Percentiles rank a stretch among this genome's conserved stretches.
phyloP scores from a whole-genome alignment of 2,113 vertebrate genomes.

The Elaphurus davidianus region DNA sequence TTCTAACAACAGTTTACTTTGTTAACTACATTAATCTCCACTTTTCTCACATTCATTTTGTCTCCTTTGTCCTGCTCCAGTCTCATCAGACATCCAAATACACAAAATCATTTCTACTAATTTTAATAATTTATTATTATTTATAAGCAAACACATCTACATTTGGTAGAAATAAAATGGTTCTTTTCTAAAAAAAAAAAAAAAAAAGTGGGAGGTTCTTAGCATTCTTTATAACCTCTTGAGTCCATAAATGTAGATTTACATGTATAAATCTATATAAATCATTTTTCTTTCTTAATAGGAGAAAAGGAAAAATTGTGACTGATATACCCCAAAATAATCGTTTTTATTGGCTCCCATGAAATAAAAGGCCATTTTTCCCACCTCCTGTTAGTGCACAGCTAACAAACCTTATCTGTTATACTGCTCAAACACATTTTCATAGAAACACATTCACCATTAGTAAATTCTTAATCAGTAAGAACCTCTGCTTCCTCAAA shows the following conservation, averaged over 20 bases:
- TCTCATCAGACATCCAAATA: not conserved
- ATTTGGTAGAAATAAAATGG: not conserved
- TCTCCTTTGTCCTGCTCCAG: not conserved
- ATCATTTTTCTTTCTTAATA: not conserved
- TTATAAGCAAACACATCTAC: slow-evolving; percentile 4
- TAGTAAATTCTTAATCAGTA: not conserved
- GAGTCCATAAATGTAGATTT: not conserved
- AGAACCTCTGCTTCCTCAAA: slow-evolving; percentile 5
- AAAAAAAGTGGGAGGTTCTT: not conserved
- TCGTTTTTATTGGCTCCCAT: not conserved
- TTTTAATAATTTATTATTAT: not conserved
- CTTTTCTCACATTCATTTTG: not conserved
- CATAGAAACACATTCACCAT: not conserved
- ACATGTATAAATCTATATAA: not conserved
- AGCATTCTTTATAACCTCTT: not conserved
- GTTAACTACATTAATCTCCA: not conserved
- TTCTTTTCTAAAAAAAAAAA: not conserved
- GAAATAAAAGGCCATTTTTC: not conserved
- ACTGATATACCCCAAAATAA: not conserved
- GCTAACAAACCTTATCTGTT: not conserved
- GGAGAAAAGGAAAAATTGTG: not conserved
- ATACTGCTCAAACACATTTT: not conserved
- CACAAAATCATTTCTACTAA: not conserved
- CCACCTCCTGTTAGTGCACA: not conserved
- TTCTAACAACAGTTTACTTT: not conserved